These are phyloP conservation scores for Okamejei kenojei DNA, from an alignment of 2,797 vertebrate genomes.

Conservation along the genomic window DNA sequence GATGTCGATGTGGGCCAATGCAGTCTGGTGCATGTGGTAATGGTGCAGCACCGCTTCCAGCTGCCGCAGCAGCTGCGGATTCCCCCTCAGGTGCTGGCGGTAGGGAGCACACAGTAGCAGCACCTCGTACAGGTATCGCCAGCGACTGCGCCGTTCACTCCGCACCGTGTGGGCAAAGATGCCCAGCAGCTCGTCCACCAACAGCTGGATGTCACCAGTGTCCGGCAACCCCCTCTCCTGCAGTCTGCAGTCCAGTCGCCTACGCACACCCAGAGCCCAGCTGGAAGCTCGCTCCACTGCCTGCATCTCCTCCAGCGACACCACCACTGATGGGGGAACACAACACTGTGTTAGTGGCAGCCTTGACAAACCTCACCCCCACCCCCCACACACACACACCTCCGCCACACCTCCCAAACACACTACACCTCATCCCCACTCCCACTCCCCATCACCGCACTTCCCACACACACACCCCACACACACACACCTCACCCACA, in stretches of 20 bases:
- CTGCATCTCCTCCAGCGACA: too few species aligned
- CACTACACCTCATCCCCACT: too few species aligned
- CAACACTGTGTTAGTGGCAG: too few species aligned
- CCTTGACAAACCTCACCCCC: too few species aligned
- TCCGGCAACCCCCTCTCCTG: neutral
- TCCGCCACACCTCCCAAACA: neutral
- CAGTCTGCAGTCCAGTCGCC: neutral
- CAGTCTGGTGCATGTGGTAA: conserved; percentile 43
- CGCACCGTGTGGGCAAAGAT: conserved; percentile 44
- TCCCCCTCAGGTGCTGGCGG: conserved; percentile 39
- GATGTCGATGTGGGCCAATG: conserved; percentile 47
- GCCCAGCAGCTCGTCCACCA: conserved; percentile 45
- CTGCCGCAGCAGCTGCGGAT: conserved; percentile 47
- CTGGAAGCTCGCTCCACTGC: neutral
- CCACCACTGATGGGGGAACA: too few species aligned
- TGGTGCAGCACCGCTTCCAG: conserved; percentile 47
- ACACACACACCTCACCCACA: too few species aligned
- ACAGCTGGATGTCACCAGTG: conserved; percentile 36
- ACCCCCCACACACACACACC: neutral
- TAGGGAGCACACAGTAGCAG: conserved; percentile 49
- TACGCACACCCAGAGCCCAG: neutral
- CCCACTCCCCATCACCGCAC: too few species aligned
- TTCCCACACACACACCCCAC: too few species aligned
- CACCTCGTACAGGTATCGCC: conserved; percentile 48
- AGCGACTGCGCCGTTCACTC: conserved; percentile 42